A percentile compares a stretch with the other conserved stretches of the same genome.
phyloP scores from a whole-genome alignment of 2,113 vertebrate genomes.

The Tretioscincus oriximinensis region DNA sequence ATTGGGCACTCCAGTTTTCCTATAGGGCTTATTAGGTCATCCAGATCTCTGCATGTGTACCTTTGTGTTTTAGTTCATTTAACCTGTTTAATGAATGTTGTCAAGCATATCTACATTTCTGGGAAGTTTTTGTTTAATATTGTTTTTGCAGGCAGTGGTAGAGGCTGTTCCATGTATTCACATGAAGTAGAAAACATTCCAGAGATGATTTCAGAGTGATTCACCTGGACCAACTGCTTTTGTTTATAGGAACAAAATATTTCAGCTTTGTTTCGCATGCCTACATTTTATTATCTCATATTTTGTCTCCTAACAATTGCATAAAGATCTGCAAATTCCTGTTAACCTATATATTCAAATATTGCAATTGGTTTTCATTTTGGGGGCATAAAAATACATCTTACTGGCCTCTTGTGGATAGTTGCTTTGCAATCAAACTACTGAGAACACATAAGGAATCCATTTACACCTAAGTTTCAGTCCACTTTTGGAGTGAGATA shows the following conservation, averaged over 20 bases:
- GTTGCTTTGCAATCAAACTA: not conserved
- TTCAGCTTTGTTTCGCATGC: not conserved
- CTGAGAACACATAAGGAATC: no score
- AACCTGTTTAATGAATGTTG: not conserved
- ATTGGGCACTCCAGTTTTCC: rapidly evolving
- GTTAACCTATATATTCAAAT: not conserved
- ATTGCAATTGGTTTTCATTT: not conserved
- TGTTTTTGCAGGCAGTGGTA: no score
- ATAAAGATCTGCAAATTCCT: not conserved
- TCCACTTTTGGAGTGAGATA: no score
- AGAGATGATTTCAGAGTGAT: not conserved
- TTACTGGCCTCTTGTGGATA: not conserved
- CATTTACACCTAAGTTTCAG: no score
- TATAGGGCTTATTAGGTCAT: slow-evolving; percentile 5
- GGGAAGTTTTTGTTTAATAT: no score
- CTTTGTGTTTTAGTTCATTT: slow-evolving; percentile 1
- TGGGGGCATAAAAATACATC: not conserved
- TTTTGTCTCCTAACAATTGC: not conserved
- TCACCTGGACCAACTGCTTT: not conserved
- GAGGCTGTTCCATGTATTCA: not conserved
- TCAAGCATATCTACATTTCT: not conserved
- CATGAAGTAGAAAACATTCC: not conserved
- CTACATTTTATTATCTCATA: not conserved
- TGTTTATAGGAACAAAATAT: not conserved
- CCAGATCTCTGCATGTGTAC: not conserved